Base-by-base conservation (phyloP, 30 jellyfish, hydroid and myxozoan species). In the Aurelia sp. region DNA sequence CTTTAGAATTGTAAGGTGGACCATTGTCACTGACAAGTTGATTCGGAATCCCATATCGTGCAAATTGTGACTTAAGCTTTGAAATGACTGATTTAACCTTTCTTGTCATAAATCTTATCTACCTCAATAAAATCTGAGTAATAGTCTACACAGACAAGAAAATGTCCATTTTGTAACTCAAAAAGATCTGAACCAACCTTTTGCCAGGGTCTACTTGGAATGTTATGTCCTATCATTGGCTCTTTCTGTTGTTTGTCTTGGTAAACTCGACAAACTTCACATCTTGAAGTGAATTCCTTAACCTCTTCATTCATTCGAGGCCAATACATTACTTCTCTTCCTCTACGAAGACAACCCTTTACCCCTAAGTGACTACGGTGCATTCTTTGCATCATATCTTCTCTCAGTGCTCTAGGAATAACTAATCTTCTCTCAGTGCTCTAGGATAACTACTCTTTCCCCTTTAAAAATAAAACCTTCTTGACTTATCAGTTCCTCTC, bases 401-500 rank as follows among this genome's bases (percentile, higher is more conserved):
- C 52, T 73, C 57, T 55, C 87, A 74, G 35, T 41, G 40, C 76
- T 66, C 18, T 62, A 47, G 96, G 96, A 8, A 86, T 66, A 21
- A 65, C 91, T 47, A 66, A 30, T 78, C 87, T 66, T 69, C 52
- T 73, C 57, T 55, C 87, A 74, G 35, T 41, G 40, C 76, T 66
- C 18, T 62, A 47, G 96, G 96, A 8, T 66, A 21, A 65, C 91
- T 47, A 66, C 30, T 78, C 87, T 66, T 69, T 87, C 79, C 27
- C 96, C 93, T n/a, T 66, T 67, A 27, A 77, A 69, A 35, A 78
- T 59, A 18, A 86, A 59, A 13, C 88, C 92, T 18, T 78, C 85
- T 18, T 65, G 70, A 52, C 11, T 19, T 16, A 77, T 78, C 3
- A 87, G 88, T 44, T 19, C 48, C 58, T 67, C 92, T 66, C 85